Evolutionary conservation across 2,113 vertebrate species (phyloP).

Genomic region (Apteryx owenii): DNA sequence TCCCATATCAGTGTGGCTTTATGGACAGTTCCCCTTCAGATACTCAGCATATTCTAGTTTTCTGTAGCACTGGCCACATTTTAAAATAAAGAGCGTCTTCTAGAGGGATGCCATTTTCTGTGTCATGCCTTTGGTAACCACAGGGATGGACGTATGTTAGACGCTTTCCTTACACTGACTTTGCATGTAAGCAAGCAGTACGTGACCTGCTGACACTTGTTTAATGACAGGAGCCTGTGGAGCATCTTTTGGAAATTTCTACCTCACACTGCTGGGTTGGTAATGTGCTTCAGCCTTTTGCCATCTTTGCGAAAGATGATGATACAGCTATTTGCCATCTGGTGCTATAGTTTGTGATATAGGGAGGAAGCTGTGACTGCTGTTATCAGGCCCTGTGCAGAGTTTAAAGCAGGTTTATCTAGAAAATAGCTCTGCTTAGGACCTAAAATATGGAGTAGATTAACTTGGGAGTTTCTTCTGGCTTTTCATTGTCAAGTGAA

Average conservation of each 20-base stretch:
- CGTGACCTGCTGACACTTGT: background rate
- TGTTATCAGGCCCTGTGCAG: background rate
- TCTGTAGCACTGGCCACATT: background rate
- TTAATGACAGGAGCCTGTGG: background rate
- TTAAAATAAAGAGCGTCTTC: background rate
- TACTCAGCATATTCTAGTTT: background rate
- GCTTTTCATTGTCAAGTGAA: background rate
- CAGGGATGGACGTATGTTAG: background rate
- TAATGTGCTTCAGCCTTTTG: background rate
- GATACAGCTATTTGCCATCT: background rate
- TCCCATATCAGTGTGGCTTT: background rate
- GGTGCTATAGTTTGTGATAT: too few relatives aligned
- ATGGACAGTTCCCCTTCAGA: too few relatives aligned
- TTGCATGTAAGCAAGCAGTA: background rate
- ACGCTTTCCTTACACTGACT: background rate
- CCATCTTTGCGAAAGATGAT: background rate
- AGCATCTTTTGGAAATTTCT: background rate
- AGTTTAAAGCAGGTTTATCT: background rate
- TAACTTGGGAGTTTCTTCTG: background rate
- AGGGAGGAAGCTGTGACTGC: background rate
- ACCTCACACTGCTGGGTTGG: accelerated
- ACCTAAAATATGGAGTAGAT: background rate
- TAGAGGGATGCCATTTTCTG: background rate
- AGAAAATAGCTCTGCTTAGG: background rate
- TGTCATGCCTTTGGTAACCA: background rate